A percentile compares a stretch with the other conserved stretches of the same genome.
These are phyloP conservation scores for Tridacna gigas DNA, from an alignment of 2,888 invertebrate genomes.

Conservation along the genomic window DNA sequence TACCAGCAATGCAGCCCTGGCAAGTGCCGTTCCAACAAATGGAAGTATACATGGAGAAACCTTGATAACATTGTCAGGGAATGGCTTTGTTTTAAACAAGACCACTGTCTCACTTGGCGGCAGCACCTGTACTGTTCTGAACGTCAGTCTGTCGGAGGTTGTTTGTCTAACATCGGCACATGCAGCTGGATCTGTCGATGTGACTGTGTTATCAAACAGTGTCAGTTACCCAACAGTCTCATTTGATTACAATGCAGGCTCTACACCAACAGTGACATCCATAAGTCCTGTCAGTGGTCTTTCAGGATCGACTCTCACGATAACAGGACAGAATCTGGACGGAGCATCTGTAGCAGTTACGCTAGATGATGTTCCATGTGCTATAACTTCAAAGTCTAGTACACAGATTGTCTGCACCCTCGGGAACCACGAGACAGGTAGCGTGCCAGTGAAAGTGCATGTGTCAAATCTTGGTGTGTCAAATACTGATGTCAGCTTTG, in stretches of 20 bases:
- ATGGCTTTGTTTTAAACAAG: constrained; percentile 69
- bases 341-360: constrained; percentile 34
- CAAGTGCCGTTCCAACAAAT: constrained; percentile 58
- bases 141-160: constrained; percentile 63
- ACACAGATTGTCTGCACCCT: constrained; percentile 56
- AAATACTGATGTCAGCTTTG: constrained; percentile 61
- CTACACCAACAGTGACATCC: constrained; percentile 67
- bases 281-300: constrained; percentile 66
- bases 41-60: constrained; percentile 74
- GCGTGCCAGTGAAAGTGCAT: constrained; percentile 48
- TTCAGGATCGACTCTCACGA: constrained; percentile 64
- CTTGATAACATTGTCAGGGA: constrained; percentile 61
- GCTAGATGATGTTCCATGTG: constrained; percentile 65
- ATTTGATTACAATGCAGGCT: constrained; percentile 59
- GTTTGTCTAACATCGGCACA: constrained; percentile 67
- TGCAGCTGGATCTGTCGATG: constrained; percentile 58
- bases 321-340: constrained; percentile 67
- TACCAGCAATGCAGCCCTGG: constrained; percentile 54
- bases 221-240: constrained; percentile 57
- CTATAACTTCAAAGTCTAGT: constrained; percentile 44
- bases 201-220: constrained; percentile 68
- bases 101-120: constrained; percentile 68
- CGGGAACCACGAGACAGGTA: constrained; percentile 53
- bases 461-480: constrained; percentile 54
- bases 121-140: constrained; percentile 60